Percentiles rank a stretch among this genome's conserved stretches.
Evolutionary conservation across 2,797 vertebrate genomes (phyloP).

Genomic region (Florisuga fusca): DNA sequence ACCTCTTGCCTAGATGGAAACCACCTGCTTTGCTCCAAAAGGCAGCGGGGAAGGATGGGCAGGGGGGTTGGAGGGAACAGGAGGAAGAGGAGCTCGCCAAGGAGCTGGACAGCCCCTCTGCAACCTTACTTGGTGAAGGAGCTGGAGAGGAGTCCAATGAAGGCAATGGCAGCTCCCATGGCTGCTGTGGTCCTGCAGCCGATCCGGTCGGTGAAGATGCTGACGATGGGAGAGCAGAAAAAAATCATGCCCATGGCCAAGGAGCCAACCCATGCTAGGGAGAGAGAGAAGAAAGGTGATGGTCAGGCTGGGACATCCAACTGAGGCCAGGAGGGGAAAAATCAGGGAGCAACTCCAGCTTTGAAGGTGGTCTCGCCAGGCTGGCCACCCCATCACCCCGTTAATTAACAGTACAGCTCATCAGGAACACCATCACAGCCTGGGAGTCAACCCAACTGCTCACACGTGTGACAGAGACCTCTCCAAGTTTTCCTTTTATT

Average conservation of each 20-base stretch:
- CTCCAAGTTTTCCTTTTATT: neutral
- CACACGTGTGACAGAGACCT: rapidly evolving
- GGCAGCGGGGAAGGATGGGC: neutral
- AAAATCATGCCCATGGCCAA: conserved; percentile 99
- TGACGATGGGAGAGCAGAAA: conserved; percentile 97
- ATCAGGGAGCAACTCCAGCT: neutral
- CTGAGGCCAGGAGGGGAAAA: neutral
- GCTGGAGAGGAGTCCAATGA: conserved; percentile 92
- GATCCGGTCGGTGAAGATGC: conserved; percentile 97
- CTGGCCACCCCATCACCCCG: neutral
- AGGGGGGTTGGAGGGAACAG: neutral
- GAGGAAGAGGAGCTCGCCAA: neutral
- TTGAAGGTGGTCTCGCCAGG: neutral
- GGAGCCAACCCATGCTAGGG: conserved; percentile 92
- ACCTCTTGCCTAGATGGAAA: neutral
- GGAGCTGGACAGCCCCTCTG: neutral
- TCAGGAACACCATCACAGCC: too few species aligned
- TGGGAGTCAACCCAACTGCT: too few species aligned
- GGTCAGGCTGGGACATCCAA: neutral
- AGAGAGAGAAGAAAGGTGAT: conserved; percentile 24
- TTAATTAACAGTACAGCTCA: neutral
- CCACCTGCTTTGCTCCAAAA: neutral
- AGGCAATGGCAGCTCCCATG: conserved; percentile 90
- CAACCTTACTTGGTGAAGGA: conserved; percentile 94
- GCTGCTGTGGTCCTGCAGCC: conserved; percentile 95